phyloP scores from a whole-genome alignment of 2,797 vertebrate species.

The Luscinia luscinia region DNA sequence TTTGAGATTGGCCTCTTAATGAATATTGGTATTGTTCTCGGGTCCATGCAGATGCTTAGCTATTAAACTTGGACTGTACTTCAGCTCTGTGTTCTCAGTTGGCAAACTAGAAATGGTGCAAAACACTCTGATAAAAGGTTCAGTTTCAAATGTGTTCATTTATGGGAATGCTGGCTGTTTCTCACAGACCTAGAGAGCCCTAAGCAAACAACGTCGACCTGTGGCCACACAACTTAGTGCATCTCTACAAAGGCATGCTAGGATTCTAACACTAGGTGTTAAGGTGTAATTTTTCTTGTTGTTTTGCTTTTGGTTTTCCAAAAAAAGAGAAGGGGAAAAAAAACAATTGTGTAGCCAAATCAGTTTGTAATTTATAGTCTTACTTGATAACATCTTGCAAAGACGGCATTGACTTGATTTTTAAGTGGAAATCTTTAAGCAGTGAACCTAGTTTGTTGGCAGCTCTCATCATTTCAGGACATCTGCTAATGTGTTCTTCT shows the following conservation, averaged over 20 bases:
- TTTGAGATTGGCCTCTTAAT: background rate
- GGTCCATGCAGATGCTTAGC: background rate
- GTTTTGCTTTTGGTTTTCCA: background rate
- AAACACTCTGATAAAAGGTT: background rate
- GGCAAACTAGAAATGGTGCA: background rate
- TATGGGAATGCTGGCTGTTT: background rate
- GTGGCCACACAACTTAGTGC: background rate
- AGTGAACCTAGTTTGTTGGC: background rate
- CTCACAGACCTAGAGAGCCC: background rate
- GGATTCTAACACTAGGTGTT: background rate
- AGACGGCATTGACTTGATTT: background rate
- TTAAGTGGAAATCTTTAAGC: background rate
- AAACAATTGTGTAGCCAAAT: background rate
- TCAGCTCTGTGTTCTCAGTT: background rate
- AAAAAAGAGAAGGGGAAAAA: background rate
- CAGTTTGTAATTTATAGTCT: background rate
- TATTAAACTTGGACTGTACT: conserved; percentile 1
- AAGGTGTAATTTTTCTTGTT: background rate
- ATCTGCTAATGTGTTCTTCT: conserved; percentile 15
- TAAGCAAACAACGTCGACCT: accelerated
- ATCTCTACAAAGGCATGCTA: background rate
- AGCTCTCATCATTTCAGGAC: background rate
- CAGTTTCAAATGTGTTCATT: background rate
- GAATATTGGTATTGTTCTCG: conserved; percentile 65
- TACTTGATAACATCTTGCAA: background rate